Percentiles rank a stretch among this genome's conserved stretches.
Evolutionary conservation across 2,113 vertebrate genomes (phyloP).

Genomic region (Xyliphius kryptos): DNA sequence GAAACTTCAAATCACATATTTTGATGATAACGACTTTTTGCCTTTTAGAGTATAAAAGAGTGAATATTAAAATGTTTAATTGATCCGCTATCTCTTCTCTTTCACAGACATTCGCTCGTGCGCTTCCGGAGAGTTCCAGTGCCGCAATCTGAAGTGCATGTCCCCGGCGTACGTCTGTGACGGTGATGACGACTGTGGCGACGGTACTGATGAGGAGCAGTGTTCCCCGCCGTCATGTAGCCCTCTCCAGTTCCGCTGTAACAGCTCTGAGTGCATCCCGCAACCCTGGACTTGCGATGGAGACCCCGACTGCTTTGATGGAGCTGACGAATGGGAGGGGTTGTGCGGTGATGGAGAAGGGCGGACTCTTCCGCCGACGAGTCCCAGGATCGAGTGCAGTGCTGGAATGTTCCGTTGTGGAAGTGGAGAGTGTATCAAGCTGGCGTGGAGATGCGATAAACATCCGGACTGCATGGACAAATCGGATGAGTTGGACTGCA

Average conservation of each 20-base stretch:
- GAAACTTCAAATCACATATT: too few species aligned
- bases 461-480: conserved; percentile 96
- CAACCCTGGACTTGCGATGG: conserved; percentile 90
- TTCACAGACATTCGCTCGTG: conserved; percentile 67
- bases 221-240: conserved; percentile 79
- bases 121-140: conserved; percentile 84
- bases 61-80: too few species aligned
- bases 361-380: conserved; percentile 31
- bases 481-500: conserved; percentile 87
- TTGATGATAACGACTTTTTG: too few species aligned
- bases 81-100: too few species aligned
- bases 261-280: conserved; percentile 81
- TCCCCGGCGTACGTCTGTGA: conserved; percentile 82
- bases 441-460: conserved; percentile 90
- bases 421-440: conserved; percentile 84
- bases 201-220: conserved; percentile 83
- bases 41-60: too few species aligned
- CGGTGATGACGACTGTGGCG: conserved; percentile 83
- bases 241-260: conserved; percentile 85
- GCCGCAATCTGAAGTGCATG: conserved; percentile 83
- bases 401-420: conserved; percentile 79
- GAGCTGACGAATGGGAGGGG: conserved; percentile 78
- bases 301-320: conserved; percentile 85
- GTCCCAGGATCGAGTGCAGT: conserved; percentile 67
- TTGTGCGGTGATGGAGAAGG: conserved; percentile 69